Evolutionary conservation across 2,797 vertebrate genomes (phyloP), one percentile per base, ranked within the genome.

Genomic region (Pangasius larnaudii): DNA sequence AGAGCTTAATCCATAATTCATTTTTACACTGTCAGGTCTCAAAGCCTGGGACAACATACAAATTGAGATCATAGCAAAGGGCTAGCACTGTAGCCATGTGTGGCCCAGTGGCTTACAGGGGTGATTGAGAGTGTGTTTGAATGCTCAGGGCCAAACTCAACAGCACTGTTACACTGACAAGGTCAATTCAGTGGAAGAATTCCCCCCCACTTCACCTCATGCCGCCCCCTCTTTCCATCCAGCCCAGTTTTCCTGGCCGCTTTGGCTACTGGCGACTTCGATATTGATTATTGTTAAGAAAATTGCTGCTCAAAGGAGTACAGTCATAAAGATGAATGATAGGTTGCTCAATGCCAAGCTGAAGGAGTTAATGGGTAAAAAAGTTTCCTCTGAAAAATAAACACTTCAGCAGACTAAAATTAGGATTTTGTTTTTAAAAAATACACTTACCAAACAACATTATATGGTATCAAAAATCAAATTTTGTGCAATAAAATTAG

Each of bases 71-170:
- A 94, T 95, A 96, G 94, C 94, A 94, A 95, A 95, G 94, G 89
- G 89, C 94, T 95, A 93, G 94, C 95, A 94, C 91, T 94, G 95
- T 95, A 95, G 94, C 94, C 94, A 94, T 95, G 94, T 96, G 95
- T 96, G 93, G 96, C 94, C 95, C 92, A 90, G 94, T 92, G 93
- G 94, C 94, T 96, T 95, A 95, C 94, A 94, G 93, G 90, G 94
- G 95, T 96, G 96, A 97, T 97, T 94, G 96, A 97, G 95, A 93
- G 95, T 93, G 93, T 95, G 95, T 96, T 96, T 95, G 94, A 94
- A 95, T 91, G 96, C 95, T 96, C 96, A 96, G 95, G 96, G 96
- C 95, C 96, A 96, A 96, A 96, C 94, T 96, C 95, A 95, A 96
- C 96, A 96, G 95, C 93, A 95, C 93, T 96, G 95, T 96, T 96